phyloP scores from a whole-genome alignment of 2,113 vertebrate species.

The Bubo bubo region DNA sequence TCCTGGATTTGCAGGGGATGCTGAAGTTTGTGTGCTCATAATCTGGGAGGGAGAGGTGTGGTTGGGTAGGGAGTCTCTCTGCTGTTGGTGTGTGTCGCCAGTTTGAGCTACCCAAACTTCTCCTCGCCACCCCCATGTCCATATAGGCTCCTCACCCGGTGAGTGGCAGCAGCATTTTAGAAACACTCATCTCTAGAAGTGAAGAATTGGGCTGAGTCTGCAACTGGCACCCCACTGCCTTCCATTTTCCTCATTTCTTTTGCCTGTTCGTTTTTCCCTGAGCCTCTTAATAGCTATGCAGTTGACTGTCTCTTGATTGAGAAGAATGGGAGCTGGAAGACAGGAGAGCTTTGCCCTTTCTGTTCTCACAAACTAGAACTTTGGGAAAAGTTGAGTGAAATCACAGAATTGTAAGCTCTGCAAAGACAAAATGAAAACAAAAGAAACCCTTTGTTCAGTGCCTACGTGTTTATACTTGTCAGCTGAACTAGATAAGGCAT shows the following conservation, averaged over 20 bases:
- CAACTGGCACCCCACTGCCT: neutral
- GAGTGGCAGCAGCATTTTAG: neutral
- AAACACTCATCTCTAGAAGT: rapidly evolving
- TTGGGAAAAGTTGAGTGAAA: neutral
- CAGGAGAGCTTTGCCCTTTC: neutral
- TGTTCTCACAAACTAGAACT: neutral
- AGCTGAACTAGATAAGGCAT: neutral
- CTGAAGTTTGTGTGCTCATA: rapidly evolving
- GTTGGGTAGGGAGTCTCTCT: neutral
- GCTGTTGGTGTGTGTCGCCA: neutral
- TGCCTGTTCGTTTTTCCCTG: neutral
- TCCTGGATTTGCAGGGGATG: neutral
- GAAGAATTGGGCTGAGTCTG: neutral
- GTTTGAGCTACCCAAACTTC: neutral
- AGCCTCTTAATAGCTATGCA: neutral
- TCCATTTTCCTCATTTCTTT: neutral
- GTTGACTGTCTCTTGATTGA: neutral
- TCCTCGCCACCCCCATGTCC: neutral
- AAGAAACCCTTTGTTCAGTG: neutral
- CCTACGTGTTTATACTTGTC: neutral
- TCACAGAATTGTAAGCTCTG: neutral
- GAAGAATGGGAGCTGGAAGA: neutral
- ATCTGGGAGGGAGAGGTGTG: neutral
- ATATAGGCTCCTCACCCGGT: neutral
- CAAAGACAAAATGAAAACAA: neutral